Evolutionary conservation across 1,140 invertebrate genomes (phyloP).

Genomic region (Adelges cooleyi): DNA sequence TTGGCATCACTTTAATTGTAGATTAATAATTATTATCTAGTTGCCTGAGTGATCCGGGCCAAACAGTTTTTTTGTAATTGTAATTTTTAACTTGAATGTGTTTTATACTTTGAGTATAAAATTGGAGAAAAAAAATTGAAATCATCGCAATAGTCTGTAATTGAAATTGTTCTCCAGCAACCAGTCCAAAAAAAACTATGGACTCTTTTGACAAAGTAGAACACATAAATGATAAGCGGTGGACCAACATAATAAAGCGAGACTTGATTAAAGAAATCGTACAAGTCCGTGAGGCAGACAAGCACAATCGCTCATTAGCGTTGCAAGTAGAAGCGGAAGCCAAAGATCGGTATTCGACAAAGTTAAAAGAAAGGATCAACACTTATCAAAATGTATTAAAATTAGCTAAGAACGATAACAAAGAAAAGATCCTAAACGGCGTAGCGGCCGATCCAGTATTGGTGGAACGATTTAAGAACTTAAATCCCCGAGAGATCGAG

Average conservation of each 20-base stretch:
- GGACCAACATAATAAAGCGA: background rate
- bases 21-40: too few species aligned
- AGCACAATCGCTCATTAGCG: background rate
- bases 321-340: background rate
- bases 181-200: too few species aligned
- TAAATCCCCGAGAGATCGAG: background rate
- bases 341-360: background rate
- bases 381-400: background rate
- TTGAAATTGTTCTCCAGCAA: too few species aligned
- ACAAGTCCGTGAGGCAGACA: background rate
- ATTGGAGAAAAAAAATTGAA: too few species aligned
- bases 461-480: background rate
- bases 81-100: too few species aligned
- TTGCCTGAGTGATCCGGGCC: too few species aligned
- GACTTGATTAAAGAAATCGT: background rate
- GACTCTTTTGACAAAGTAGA: background rate
- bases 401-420: background rate
- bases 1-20: too few species aligned
- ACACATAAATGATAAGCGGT: background rate
- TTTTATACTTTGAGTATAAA: too few species aligned
- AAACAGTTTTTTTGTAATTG: too few species aligned
- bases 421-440: background rate
- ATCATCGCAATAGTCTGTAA: too few species aligned
- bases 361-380: background rate
- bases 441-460: background rate